A percentile compares a stretch with the other conserved stretches of the same genome.
Conservation (phyloP, 2,888 invertebrate species). For the Limnephilus rhombicus region DNA sequence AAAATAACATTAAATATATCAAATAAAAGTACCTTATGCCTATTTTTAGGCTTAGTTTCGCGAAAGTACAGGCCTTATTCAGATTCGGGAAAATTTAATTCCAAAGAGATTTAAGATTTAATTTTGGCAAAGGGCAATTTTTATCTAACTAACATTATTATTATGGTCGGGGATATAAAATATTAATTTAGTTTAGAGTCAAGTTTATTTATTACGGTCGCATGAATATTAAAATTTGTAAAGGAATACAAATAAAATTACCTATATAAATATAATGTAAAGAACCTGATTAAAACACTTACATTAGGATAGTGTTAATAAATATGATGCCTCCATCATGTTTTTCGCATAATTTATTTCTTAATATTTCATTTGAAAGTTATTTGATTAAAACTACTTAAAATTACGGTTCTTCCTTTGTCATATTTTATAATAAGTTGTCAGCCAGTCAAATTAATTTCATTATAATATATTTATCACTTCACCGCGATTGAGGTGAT, state of each 20-base stretch:
- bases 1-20: not conserved
- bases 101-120: not conserved
- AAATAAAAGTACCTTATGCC: not conserved
- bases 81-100: not conserved
- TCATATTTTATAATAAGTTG: no score
- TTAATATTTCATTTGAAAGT: no score
- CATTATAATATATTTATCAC: no score
- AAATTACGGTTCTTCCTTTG: no score
- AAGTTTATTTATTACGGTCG: not conserved
- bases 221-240: not conserved
- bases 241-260: not conserved
- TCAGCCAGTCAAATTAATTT: no score
- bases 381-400: no score
- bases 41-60: not conserved
- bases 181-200: not conserved
- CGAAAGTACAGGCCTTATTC: not conserved
- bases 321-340: not conserved
- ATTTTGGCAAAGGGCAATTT: not conserved
- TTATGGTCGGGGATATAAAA: not conserved
- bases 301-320: not conserved
- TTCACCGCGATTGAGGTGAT: no score
- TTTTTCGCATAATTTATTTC: no score
- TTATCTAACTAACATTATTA: not conserved
- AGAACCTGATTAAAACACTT: no score
- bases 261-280: not conserved